Evolutionary conservation across 2,797 vertebrate species (phyloP), one percentile per base, ranked within the genome.

Genomic region (Poecilia gillii): DNA sequence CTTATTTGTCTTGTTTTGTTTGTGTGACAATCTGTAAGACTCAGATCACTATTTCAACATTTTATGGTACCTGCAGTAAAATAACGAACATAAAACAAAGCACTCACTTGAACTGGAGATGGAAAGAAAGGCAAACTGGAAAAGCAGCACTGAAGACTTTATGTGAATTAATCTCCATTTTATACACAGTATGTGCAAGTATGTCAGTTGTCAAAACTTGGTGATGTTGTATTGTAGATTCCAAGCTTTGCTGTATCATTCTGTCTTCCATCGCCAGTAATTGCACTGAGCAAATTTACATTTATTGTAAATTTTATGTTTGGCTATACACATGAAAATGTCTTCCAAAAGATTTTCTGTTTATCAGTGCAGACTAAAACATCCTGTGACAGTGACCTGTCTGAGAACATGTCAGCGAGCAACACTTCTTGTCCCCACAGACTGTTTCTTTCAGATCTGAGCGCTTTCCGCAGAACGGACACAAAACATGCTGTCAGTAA

Each of bases 1-100:
- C 33, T 79, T 14, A 76, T 79, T 84, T 68, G 75, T 85, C 74
- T 62, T 70, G 36, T 72, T 85, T 83, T 70, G 36, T 71, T 85
- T 84, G 6, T 43, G 23, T 81, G 55, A 85, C 59, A 72, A 72
- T 72, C 18, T 70, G 70, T 9, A 81, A 75, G 46, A 64, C 59
- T 33, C 18, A 7, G 51, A 81, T 85, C 51, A 84, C 87, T 81
- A 81, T 45, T 31, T 46, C 36, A 83, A 13, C 49, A 28, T 57
- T 53, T 81, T 8, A 1, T 76, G 80, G 68, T 53, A 76, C 47
- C 70, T 62, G 18, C 25, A n/a, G 41, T 31, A 73, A 81, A 79
- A 77, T 68, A 76, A 76, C 25, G 41, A 83, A 79, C 72, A 59
- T 76, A 51, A 84, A 80, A 55, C 18, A 14, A 6, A 43, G 57